These are phyloP conservation scores for Poecilus cupreus DNA, from an alignment of 2,888 invertebrate species.

Conservation along the genomic window DNA sequence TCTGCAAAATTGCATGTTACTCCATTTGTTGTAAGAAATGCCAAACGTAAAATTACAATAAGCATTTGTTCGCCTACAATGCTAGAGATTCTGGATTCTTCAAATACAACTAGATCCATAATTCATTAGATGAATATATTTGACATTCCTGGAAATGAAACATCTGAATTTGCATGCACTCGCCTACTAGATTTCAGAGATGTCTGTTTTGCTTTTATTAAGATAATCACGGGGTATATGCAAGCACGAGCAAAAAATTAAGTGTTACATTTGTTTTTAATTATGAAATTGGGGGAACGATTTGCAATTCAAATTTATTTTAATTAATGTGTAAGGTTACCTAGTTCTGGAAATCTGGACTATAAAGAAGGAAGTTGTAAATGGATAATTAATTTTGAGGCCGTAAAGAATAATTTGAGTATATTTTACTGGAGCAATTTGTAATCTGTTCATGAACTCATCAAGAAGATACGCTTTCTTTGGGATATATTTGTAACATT, in stretches of 20 bases:
- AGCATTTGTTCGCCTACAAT: slow-evolving; percentile 16
- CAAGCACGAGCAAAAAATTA: slow-evolving; percentile 9
- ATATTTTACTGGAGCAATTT: no score
- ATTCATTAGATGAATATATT: slow-evolving; percentile 49
- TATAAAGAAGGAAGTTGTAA: not conserved
- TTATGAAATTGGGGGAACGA: slow-evolving; percentile 8
- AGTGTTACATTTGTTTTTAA: slow-evolving; percentile 37
- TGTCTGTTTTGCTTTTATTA: no score
- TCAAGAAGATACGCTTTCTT: no score
- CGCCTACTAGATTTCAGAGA: not conserved
- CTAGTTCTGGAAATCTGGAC: not conserved
- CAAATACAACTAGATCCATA: slow-evolving; percentile 28
- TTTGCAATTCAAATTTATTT: slow-evolving; percentile 36
- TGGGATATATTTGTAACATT: no score
- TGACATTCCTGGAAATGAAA: slow-evolving; percentile 27
- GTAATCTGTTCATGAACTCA: no score
- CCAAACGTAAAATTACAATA: not conserved
- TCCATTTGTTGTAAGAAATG: slow-evolving; percentile 3
- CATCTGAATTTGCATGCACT: slow-evolving; percentile 34
- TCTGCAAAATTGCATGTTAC: slow-evolving; percentile 1
- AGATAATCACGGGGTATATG: not conserved
- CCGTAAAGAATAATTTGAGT: no score
- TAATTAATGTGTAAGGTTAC: slow-evolving; percentile 27
- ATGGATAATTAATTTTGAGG: not conserved
- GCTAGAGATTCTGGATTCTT: not conserved